Percentiles rank a stretch among this genome's conserved stretches.
Conservation (phyloP, 2,888 invertebrate species). For the Teleiodes luculella region DNA sequence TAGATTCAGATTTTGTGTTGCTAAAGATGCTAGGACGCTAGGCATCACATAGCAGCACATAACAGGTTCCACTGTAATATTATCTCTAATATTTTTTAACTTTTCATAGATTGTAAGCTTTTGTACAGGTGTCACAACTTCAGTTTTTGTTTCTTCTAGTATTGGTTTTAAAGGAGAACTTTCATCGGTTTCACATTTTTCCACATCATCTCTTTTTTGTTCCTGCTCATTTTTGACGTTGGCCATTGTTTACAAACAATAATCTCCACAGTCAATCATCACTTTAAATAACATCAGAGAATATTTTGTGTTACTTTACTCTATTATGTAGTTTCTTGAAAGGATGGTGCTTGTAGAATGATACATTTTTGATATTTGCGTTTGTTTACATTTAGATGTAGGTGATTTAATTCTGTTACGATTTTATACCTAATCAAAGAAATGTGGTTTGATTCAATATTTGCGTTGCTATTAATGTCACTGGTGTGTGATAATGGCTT, state of each 20-base stretch:
- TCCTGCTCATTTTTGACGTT: constrained; percentile 1
- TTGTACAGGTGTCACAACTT: constrained; percentile 32
- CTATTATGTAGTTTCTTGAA: background rate
- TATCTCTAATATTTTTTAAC: constrained; percentile 57
- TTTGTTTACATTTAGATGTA: background rate
- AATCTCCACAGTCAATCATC: background rate
- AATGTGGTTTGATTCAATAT: constrained; percentile 18
- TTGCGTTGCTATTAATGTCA: constrained; percentile 18
- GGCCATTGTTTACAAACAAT: background rate
- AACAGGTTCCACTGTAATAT: constrained; percentile 86
- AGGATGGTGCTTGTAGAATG: background rate
- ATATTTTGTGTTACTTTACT: background rate
- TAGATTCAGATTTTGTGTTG: constrained; percentile 88
- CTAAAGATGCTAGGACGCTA: constrained; percentile 83
- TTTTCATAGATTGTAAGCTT: constrained; percentile 49
- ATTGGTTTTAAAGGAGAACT: constrained; percentile 45
- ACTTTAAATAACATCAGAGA: background rate
- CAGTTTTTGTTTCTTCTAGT: constrained; percentile 25
- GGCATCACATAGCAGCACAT: constrained; percentile 84
- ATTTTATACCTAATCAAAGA: background rate
- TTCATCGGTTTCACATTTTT: constrained; percentile 40
- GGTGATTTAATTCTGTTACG: background rate
- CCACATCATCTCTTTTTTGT: constrained; percentile 29
- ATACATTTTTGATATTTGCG: background rate
- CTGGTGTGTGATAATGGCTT: constrained; percentile 1